phyloP scores from a whole-genome alignment of 2,888 invertebrate species.

The Chrysodeixis includens region DNA sequence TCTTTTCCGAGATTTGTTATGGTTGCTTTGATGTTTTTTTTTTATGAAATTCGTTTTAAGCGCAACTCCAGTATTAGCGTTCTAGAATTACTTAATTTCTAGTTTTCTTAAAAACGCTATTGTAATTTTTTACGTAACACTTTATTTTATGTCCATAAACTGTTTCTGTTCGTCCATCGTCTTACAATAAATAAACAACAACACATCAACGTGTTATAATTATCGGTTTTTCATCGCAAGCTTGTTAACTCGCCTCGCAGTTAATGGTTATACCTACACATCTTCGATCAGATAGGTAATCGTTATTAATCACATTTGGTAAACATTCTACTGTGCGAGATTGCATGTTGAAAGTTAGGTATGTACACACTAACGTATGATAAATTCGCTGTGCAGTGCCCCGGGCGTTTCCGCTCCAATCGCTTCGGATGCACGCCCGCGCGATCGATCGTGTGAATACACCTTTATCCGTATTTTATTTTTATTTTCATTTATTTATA shows the following conservation, averaged over 20 bases:
- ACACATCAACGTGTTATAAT: neutral
- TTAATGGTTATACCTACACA: slow-evolving; percentile 35
- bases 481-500: slow-evolving; percentile 69
- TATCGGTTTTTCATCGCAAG: slow-evolving; percentile 8
- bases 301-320: slow-evolving; percentile 52
- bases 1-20: neutral
- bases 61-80: neutral
- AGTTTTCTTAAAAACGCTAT: neutral
- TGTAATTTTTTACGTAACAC: neutral
- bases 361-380: slow-evolving; percentile 75
- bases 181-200: too few species aligned
- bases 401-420: slow-evolving; percentile 83
- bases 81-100: neutral
- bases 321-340: slow-evolving; percentile 53
- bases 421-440: slow-evolving; percentile 79
- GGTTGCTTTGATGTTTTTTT: slow-evolving; percentile 28
- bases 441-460: slow-evolving; percentile 82
- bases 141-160: neutral
- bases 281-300: slow-evolving; percentile 34
- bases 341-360: slow-evolving; percentile 69
- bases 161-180: neutral
- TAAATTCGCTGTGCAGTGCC: slow-evolving; percentile 82
- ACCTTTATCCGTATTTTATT: slow-evolving; percentile 78
- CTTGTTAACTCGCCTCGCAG: slow-evolving; percentile 26
- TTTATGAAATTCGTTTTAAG: neutral